Evolutionary conservation across 2,113 vertebrate genomes (phyloP).

Genomic region (Equus quagga): DNA sequence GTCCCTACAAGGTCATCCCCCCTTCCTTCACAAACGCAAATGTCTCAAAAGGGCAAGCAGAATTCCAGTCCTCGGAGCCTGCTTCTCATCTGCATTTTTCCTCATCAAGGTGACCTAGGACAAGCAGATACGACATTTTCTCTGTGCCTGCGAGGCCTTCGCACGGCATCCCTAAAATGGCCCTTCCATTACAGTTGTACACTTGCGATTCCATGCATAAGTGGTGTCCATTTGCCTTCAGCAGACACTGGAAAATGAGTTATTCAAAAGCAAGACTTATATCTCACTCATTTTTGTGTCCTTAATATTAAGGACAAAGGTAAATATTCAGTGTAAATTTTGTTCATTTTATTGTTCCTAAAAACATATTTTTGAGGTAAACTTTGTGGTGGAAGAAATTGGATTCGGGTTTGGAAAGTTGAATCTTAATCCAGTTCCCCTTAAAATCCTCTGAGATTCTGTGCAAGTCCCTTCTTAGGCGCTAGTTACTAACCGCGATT

Average conservation of each 20-base stretch:
- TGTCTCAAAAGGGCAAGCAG: too few relatives aligned
- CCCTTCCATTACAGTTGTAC: rapidly evolving
- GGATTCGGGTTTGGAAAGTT: background rate
- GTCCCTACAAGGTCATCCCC: too few relatives aligned
- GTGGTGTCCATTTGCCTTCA: background rate
- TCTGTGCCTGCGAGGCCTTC: background rate
- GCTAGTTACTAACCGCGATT: background rate
- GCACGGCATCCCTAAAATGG: background rate
- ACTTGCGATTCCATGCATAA: background rate
- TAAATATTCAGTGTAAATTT: background rate
- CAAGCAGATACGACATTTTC: background rate
- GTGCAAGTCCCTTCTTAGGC: background rate
- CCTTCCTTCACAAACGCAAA: too few relatives aligned
- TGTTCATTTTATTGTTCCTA: background rate
- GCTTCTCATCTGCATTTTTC: too few relatives aligned
- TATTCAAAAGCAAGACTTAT: background rate
- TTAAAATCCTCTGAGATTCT: constrained; percentile 2
- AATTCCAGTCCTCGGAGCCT: too few relatives aligned
- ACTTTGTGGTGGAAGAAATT: background rate
- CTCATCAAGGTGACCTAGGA: too few relatives aligned
- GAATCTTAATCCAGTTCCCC: background rate
- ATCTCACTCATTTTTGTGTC: background rate
- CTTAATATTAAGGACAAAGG: background rate
- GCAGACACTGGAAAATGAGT: background rate
- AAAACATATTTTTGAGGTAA: background rate